Percentiles rank a stretch among this genome's conserved stretches.
These are phyloP conservation scores for Isichthys henryi DNA, from an alignment of 2,113 vertebrate genomes.

Conservation along the genomic window DNA sequence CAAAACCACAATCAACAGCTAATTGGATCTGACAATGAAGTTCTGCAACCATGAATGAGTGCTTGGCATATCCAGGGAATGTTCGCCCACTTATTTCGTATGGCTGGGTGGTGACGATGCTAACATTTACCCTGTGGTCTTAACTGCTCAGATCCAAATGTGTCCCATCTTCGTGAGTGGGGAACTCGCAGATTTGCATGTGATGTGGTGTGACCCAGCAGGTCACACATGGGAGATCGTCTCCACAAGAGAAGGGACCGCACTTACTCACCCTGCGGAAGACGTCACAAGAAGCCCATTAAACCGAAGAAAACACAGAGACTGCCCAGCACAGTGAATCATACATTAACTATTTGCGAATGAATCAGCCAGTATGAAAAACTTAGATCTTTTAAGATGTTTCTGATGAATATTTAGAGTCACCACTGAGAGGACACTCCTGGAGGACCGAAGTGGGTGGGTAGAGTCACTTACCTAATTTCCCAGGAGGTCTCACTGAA, in stretches of 20 bases:
- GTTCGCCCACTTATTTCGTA: neutral
- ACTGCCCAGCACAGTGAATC: neutral
- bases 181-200: neutral
- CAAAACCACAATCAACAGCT: neutral
- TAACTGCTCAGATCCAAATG: neutral
- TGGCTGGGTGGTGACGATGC: neutral
- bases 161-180: neutral
- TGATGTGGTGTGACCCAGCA: neutral
- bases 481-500: neutral
- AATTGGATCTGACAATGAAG: neutral
- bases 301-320: neutral
- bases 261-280: neutral
- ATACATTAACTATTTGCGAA: neutral
- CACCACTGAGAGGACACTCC: neutral
- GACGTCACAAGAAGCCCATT: neutral
- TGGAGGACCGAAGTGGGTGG: neutral
- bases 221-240: neutral
- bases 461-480: neutral
- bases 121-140: neutral
- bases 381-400: neutral
- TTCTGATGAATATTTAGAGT: neutral
- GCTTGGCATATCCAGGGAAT: neutral
- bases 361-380: neutral
- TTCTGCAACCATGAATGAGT: neutral
- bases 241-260: conserved; percentile 7